Conservation (phyloP, 2,888 invertebrate genomes). For the Drosophila hawaiiensis region DNA sequence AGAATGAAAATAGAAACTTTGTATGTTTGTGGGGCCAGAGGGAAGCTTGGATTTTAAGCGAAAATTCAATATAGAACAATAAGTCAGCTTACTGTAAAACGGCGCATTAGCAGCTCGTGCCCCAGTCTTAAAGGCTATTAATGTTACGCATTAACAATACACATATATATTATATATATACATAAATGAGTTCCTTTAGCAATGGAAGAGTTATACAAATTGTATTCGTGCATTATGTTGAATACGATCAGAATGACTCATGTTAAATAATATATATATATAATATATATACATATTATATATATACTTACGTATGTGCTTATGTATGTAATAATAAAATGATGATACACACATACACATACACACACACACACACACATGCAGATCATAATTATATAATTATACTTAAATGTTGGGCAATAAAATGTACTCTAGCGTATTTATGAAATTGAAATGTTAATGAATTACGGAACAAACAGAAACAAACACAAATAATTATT, state of each 20-base stretch:
- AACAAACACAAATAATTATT: conserved; percentile 14
- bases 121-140: conserved; percentile 75
- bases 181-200: conserved; percentile 65
- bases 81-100: conserved; percentile 73
- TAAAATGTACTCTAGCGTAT: conserved; percentile 68
- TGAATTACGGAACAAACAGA: conserved; percentile 26
- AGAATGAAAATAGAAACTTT: background rate
- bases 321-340: conserved; percentile 38
- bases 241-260: conserved; percentile 17
- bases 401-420: conserved; percentile 77
- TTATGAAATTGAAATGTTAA: conserved; percentile 60
- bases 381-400: conserved; percentile 36
- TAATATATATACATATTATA: conserved; percentile 29
- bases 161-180: conserved; percentile 49
- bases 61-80: conserved; percentile 66
- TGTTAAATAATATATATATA: conserved; percentile 32
- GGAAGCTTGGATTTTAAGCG: conserved; percentile 50
- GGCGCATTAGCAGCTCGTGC: conserved; percentile 52
- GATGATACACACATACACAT: conserved; percentile 14
- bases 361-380: conserved; percentile 23
- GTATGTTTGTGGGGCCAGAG: conserved; percentile 20
- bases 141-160: conserved; percentile 59
- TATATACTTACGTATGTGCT: conserved; percentile 24
- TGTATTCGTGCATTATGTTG: conserved; percentile 37
- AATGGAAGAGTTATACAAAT: conserved; percentile 52